Percentiles rank a stretch among this genome's conserved stretches.
These are phyloP conservation scores for Acomys russatus DNA, from an alignment of 2,797 vertebrate genomes.

Conservation along the genomic window DNA sequence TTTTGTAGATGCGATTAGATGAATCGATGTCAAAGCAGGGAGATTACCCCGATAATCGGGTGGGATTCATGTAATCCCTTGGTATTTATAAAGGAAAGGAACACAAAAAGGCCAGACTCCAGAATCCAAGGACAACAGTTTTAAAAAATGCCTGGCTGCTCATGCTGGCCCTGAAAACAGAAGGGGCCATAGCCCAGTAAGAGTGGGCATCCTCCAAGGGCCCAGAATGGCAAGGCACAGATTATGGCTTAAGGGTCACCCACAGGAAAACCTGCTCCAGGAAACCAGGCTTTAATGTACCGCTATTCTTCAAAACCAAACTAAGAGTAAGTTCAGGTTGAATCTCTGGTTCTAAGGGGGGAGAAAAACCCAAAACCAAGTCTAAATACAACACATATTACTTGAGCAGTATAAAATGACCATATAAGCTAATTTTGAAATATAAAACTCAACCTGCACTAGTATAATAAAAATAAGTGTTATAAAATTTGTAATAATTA, in stretches of 20 bases:
- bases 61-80: background rate
- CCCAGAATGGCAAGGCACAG: background rate
- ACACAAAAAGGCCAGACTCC: background rate
- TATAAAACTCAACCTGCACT: background rate
- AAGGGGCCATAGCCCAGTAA: background rate
- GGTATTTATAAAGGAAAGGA: background rate
- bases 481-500: constrained; percentile 6
- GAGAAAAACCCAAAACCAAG: constrained; percentile 25
- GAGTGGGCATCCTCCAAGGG: background rate
- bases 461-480: background rate
- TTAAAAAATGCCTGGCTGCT: background rate
- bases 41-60: constrained; percentile 51
- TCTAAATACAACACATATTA: constrained; percentile 54
- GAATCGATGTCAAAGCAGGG: background rate
- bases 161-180: background rate
- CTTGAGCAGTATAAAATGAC: constrained; percentile 50
- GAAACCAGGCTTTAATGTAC: constrained; percentile 52
- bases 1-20: constrained; percentile 66
- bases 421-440: constrained; percentile 52
- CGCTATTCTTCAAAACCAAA: constrained; percentile 47
- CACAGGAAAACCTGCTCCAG: constrained; percentile 7
- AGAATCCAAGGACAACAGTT: background rate
- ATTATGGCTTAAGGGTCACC: constrained; percentile 29
- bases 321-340: constrained; percentile 22
- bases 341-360: constrained; percentile 46